Evolutionary conservation across 2,113 vertebrate genomes (phyloP), one percentile per base, ranked within the genome.

Genomic region (Bothrops jararaca): DNA sequence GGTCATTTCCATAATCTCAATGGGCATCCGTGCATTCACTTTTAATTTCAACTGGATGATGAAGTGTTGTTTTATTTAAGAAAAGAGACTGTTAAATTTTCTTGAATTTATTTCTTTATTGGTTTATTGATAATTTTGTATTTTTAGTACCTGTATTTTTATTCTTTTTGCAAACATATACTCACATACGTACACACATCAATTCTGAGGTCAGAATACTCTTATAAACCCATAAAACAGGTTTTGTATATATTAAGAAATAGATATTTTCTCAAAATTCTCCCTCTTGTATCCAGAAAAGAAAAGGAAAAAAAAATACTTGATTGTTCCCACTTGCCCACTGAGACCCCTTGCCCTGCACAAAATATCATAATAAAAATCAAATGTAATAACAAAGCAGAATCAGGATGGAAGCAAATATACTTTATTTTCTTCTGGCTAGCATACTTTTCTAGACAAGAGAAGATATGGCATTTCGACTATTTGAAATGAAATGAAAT

Each of bases 401-500:
- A 69, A 69, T 34, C 29, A 2, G 64, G 64, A 69, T 18, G 13
- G 12, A 69, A 69, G 29, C 29, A 69, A 69, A 69, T 69, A 69
- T 15, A n/a, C 11, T 34, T 34, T 15, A 74, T 24, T 42, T 80
- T 54, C 12, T 64, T 13, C 34, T 64, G 45, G 56, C 23, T 50
- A 12, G 60, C 54, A 39, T 34, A 5, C 53, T 95, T 93, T 0
- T 4, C 93, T 50, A 57, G 52, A 54, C 52, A 45, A 85, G 87
- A 64, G 7, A 90, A 39, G 1, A 89, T 23, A 90, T 20, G 20
- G 89, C 50, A 94, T 86, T 89, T 86, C 93, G 56, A 23, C 56
- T 52, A 89, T 91, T 96, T 95, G 93, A 94, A 96, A 96, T 95
- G 94, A 94, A 97, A 95, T 93, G 92, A 95, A 94, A 50, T 57